Percentiles rank a stretch among this genome's conserved stretches.
These are phyloP conservation scores for Boulengeromyrus knoepffleri DNA, from an alignment of 2,113 vertebrate genomes.

Conservation along the genomic window DNA sequence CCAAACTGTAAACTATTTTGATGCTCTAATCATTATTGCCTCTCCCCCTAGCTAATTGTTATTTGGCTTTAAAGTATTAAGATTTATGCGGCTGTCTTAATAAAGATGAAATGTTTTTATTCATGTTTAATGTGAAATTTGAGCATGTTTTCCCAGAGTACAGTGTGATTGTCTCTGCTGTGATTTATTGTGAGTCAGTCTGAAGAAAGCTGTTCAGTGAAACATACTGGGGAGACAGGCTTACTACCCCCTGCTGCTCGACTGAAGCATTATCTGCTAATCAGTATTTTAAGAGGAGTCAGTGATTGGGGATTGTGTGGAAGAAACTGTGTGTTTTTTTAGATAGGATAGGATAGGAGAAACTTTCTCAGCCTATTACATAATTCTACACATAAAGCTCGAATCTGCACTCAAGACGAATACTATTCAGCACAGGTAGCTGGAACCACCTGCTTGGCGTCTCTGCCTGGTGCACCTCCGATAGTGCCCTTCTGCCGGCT, in stretches of 20 bases:
- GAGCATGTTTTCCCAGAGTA: not conserved
- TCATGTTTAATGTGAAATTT: not conserved
- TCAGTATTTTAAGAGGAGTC: not conserved
- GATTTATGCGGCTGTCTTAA: not conserved
- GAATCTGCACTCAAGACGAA: not conserved
- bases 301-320: not conserved
- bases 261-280: not conserved
- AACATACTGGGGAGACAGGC: not conserved
- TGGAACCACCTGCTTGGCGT: too few species aligned
- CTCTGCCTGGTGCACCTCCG: too few species aligned
- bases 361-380: not conserved
- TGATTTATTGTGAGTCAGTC: not conserved
- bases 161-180: not conserved
- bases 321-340: not conserved
- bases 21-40: not conserved
- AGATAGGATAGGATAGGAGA: not conserved
- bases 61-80: not conserved
- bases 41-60: not conserved
- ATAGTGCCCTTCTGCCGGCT: too few species aligned
- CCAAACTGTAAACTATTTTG: not conserved
- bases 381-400: not conserved
- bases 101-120: not conserved
- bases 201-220: not conserved
- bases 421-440: too few species aligned
- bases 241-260: not conserved